These are phyloP conservation scores for Himalopsyche phryganea DNA, from an alignment of 1,140 invertebrate species.

Conservation along the genomic window DNA sequence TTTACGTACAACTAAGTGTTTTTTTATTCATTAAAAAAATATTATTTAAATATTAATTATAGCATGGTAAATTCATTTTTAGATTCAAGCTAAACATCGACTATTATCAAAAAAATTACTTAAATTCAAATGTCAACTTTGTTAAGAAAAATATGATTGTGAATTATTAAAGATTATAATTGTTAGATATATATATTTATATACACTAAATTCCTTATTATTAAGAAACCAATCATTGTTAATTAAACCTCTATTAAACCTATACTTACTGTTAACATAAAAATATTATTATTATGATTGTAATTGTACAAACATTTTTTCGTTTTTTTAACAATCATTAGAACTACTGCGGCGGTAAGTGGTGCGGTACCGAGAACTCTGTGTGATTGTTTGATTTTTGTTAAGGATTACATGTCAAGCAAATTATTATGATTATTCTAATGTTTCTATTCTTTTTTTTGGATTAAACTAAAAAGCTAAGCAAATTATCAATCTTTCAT, in stretches of 20 bases:
- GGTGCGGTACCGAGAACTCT: constrained; percentile 6
- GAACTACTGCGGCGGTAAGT: constrained; percentile 26
- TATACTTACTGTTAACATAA: constrained; percentile 35
- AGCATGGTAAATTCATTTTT: too few relatives aligned
- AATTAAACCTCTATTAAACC: constrained; percentile 32
- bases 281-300: constrained; percentile 37
- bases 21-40: too few relatives aligned
- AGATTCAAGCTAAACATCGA: not conserved
- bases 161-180: constrained; percentile 29
- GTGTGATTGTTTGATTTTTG: too few relatives aligned
- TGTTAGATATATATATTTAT: constrained; percentile 25
- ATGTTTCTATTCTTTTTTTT: too few relatives aligned
- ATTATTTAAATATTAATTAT: too few relatives aligned
- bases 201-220: constrained; percentile 20
- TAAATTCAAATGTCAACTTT: constrained; percentile 17
- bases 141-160: constrained; percentile 28
- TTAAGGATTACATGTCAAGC: too few relatives aligned
- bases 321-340: constrained; percentile 34
- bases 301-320: constrained; percentile 34
- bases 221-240: constrained; percentile 34
- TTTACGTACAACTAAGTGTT: too few relatives aligned
- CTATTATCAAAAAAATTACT: not conserved
- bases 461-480: too few relatives aligned
- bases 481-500: too few relatives aligned
- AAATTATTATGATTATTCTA: too few relatives aligned